Base-by-base conservation (phyloP, 2,113 vertebrate species). In the Australoheros scitulus region DNA sequence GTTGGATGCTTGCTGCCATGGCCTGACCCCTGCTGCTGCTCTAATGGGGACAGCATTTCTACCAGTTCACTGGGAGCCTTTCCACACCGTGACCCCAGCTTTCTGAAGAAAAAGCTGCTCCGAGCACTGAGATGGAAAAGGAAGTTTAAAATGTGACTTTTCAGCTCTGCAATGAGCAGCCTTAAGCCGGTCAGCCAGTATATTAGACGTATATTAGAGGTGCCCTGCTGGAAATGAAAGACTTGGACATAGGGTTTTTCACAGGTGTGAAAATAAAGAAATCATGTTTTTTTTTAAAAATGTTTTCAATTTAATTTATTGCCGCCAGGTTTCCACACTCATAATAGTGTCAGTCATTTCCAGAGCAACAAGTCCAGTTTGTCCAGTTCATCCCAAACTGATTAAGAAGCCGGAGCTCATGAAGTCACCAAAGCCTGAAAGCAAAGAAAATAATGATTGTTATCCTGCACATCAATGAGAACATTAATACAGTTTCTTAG, bases 1-100 rank as follows among this genome's bases (percentile, higher is more conserved):
- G 93, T 94, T 93, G 88, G 93, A 93, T 94, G 92, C 92, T 92
- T 90, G 93, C 93, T 94, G 92, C 92, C 91, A 91, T 89, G 92
- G 90, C 84, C 92, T 95, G 94, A 96, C 94, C 94, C 95, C 95
- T 93, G 94, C 95, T 96, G 94, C 92, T 94, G 93, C 85, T 81
- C 92, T 95, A 96, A 96, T 96, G 92, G 92, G 94, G 89, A 92
- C 85, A 84, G 92, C 93, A 89, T 93, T 92, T 94, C 92, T 88
- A 85, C 91, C 88, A 92, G 93, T 92, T 88, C 85, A 63, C 88
- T 86, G 90, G 81, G 87, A 91, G 90, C 88, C 89, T 93, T 92
- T 90, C 91, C 93, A 92, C 91, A 89, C 84, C 13, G 86, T 90
- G 90, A 92, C 89, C 94, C 87, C 86, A 82, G 87, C 83, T 81